Evolutionary conservation across 2,113 vertebrate genomes (phyloP).

Genomic region (Scophthalmus maximus): DNA sequence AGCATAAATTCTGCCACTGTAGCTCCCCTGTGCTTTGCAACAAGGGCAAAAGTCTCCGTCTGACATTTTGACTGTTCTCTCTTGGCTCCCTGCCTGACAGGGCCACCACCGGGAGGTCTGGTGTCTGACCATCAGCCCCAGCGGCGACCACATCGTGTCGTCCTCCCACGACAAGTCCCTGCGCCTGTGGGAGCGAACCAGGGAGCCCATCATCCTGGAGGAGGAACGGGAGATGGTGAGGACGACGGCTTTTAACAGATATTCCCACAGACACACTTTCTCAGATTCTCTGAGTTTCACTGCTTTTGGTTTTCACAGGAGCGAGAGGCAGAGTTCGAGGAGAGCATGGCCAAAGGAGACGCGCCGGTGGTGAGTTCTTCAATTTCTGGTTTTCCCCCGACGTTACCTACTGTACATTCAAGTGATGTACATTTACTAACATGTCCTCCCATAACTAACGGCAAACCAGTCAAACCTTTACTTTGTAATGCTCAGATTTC

Average conservation of each 20-base stretch:
- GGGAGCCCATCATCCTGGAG: slow-evolving; percentile 94
- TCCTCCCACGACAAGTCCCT: slow-evolving; percentile 96
- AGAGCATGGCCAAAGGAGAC: slow-evolving; percentile 90
- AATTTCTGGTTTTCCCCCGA: not conserved
- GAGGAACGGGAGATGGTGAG: slow-evolving; percentile 96
- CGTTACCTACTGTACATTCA: no score
- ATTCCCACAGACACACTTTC: not conserved
- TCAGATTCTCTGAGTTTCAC: not conserved
- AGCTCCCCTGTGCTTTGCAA: no score
- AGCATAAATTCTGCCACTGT: not conserved
- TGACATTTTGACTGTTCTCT: not conserved
- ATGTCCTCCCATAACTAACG: no score
- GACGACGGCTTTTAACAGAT: not conserved
- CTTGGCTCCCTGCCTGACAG: slow-evolving; percentile 68
- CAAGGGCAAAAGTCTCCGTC: not conserved
- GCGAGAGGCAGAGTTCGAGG: slow-evolving; percentile 94
- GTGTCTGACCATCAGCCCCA: slow-evolving; percentile 94
- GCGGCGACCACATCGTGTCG: slow-evolving; percentile 92
- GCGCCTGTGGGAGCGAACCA: slow-evolving; percentile 95
- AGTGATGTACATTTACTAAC: not conserved
- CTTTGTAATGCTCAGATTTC: no score
- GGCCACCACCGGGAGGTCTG: slow-evolving; percentile 96
- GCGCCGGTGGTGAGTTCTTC: slow-evolving; percentile 88
- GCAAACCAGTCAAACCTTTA: no score
- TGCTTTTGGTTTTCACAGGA: slow-evolving; percentile 76